These are phyloP conservation scores for Microplitis mediator DNA, from an alignment of 1,140 invertebrate genomes.

Conservation along the genomic window DNA sequence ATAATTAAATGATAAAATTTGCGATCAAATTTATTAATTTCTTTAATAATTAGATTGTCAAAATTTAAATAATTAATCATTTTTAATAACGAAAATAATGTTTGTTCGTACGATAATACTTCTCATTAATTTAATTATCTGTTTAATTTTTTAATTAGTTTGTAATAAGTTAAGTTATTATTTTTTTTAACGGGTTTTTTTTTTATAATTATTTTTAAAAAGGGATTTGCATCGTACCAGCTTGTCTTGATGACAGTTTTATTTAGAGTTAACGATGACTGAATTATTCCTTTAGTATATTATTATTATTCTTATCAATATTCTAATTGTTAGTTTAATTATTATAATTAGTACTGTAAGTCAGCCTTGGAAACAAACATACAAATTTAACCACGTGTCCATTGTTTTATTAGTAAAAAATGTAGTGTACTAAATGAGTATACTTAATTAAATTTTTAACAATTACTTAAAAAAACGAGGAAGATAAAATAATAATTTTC, in stretches of 20 bases:
- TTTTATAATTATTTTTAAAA: slow-evolving; percentile 5
- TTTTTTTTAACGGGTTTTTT: neutral
- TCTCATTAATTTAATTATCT: neutral
- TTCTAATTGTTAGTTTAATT: neutral
- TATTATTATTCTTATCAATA: neutral
- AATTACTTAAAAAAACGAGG: too few relatives aligned
- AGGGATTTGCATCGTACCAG: neutral
- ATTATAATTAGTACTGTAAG: neutral
- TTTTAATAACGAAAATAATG: neutral
- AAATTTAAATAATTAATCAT: neutral
- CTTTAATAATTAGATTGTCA: neutral
- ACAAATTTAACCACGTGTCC: too few relatives aligned
- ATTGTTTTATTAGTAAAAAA: too few relatives aligned
- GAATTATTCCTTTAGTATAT: neutral
- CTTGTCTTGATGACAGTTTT: neutral
- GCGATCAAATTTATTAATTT: neutral
- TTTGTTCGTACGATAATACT: neutral
- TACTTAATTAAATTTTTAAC: too few relatives aligned
- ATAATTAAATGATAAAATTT: neutral
- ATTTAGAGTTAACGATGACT: neutral
- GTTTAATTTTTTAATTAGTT: neutral
- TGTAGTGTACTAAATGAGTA: too few relatives aligned
- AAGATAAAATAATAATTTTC: too few relatives aligned
- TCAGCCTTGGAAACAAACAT: neutral
- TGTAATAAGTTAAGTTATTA: slow-evolving; percentile 1